A percentile compares a stretch with the other conserved stretches of the same genome.
Conservation (phyloP, 2,797 vertebrate species). For the Oceanodroma leucorhoa region DNA sequence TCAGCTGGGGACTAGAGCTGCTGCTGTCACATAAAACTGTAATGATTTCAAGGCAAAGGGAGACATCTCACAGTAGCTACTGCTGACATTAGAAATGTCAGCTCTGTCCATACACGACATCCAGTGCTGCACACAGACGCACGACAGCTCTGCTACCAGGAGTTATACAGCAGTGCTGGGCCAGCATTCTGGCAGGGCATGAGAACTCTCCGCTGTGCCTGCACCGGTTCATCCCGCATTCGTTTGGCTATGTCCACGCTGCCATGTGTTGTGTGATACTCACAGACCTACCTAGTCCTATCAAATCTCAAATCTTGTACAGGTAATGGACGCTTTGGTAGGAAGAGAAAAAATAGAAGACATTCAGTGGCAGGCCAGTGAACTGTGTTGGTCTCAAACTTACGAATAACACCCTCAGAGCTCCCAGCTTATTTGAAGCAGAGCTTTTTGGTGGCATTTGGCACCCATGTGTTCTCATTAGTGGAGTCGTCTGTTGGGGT, state of each 20-base stretch:
- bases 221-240: accelerated
- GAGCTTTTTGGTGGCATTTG: background rate
- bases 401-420: background rate
- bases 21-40: background rate
- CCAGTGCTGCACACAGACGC: background rate
- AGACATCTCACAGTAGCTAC: background rate
- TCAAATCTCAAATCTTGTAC: background rate
- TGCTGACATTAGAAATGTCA: background rate
- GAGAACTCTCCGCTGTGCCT: background rate
- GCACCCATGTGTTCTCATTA: background rate
- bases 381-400: background rate
- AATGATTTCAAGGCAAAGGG: background rate
- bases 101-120: background rate
- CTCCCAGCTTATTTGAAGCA: background rate
- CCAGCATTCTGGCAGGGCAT: background rate
- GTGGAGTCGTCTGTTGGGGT: background rate
- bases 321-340: background rate
- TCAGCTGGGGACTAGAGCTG: slow-evolving; percentile 21
- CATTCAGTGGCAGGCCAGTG: background rate
- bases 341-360: background rate
- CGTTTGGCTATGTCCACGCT: background rate
- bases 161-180: background rate
- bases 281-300: background rate
- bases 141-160: background rate
- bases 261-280: accelerated